Conservation (phyloP, 1,140 invertebrate genomes). For the Eulimnadia texana region DNA sequence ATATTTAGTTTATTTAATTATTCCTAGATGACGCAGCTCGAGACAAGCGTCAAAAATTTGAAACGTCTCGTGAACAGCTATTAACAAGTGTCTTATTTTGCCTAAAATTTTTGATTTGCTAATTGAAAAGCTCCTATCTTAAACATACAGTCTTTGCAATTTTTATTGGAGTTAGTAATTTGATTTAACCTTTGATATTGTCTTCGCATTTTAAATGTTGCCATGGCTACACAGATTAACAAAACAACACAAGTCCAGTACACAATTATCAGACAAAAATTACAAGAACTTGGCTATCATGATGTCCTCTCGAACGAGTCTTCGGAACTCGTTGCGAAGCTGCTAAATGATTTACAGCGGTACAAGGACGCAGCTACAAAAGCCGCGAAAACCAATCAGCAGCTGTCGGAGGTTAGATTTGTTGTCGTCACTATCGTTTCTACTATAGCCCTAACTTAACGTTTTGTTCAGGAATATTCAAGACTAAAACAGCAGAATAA, state of each 20-base stretch:
- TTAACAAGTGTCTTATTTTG: too few species aligned
- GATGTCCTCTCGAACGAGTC: slow-evolving; percentile 11
- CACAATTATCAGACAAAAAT: slow-evolving; percentile 1
- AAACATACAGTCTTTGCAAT: too few species aligned
- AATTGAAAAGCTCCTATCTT: too few species aligned
- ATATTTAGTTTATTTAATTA: too few species aligned
- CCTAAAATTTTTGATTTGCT: too few species aligned
- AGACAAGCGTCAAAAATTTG: too few species aligned
- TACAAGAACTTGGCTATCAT: slow-evolving; percentile 11
- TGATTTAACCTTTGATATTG: not conserved
- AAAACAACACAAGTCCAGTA: slow-evolving; percentile 1
- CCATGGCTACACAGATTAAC: not conserved
- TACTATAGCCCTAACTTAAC: not conserved
- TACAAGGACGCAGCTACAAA: not conserved
- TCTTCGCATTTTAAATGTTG: too few species aligned
- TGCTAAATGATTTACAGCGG: slow-evolving; percentile 2
- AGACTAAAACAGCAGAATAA: not conserved
- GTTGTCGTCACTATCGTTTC: not conserved
- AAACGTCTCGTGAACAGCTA: too few species aligned
- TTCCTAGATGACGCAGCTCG: too few species aligned
- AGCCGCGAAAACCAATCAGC: not conserved
- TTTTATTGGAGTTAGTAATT: not conserved
- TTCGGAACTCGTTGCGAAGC: slow-evolving; percentile 3
- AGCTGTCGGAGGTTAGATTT: not conserved
- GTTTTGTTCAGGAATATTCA: not conserved